Evolutionary conservation across 2,797 vertebrate species (phyloP).

Genomic region (Acestrorhynchus altus): DNA sequence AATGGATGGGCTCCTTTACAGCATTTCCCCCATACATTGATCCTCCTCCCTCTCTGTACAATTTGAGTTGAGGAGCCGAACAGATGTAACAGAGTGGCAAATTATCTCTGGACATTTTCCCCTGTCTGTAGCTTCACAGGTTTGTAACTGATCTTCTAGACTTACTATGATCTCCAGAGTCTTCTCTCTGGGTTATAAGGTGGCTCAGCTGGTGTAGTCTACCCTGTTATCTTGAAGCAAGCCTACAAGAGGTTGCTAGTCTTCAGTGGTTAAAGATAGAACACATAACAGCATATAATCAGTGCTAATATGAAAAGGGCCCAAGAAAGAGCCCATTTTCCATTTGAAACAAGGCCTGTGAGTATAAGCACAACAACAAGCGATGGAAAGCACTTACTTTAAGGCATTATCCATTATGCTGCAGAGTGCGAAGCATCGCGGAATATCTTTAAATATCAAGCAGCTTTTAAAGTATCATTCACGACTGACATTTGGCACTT

Average conservation of each 20-base stretch:
- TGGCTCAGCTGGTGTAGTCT: not conserved
- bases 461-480: constrained; percentile 2
- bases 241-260: not conserved
- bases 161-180: not conserved
- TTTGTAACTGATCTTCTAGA: not conserved
- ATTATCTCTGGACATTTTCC: not conserved
- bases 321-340: too few relatives aligned
- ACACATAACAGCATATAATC: not conserved
- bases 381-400: not conserved
- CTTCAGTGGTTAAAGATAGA: not conserved
- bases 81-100: not conserved
- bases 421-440: not conserved
- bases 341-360: too few relatives aligned
- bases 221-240: not conserved
- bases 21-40: not conserved
- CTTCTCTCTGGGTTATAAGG: not conserved
- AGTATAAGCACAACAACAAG: not conserved
- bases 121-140: not conserved
- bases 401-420: not conserved
- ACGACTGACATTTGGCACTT: constrained; percentile 19
- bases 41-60: constrained; percentile 12
- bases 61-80: not conserved
- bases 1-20: constrained; percentile 43
- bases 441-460: not conserved
- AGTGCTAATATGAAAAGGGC: not conserved